Percentiles rank a stretch among this genome's conserved stretches.
Conservation (phyloP, 2,113 vertebrate genomes). For the Tretioscincus oriximinensis region DNA sequence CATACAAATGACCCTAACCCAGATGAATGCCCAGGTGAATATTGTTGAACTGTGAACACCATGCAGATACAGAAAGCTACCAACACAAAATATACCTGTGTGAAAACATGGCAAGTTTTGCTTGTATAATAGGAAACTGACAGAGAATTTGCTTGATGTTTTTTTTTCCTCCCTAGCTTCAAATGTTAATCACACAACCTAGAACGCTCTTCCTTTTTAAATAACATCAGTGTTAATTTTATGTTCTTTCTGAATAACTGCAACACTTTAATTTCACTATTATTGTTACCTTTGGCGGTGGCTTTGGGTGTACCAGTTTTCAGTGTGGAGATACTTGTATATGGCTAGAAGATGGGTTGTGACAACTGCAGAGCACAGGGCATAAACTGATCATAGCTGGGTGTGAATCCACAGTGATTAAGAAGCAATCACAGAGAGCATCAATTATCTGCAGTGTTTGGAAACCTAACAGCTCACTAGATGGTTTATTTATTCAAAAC, state of each 20-base stretch:
- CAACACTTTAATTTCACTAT: background rate
- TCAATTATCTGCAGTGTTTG: constrained; percentile 23
- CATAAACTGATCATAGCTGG: background rate
- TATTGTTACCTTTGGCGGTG: too few species aligned
- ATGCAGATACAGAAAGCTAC: background rate
- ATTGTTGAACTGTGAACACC: background rate
- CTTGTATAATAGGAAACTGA: background rate
- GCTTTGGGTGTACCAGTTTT: background rate
- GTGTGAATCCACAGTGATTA: constrained; percentile 23
- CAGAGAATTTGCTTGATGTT: background rate
- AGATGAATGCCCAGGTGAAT: background rate
- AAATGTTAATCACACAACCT: background rate
- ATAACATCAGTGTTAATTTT: background rate
- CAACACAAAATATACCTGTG: background rate
- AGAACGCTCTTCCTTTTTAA: background rate
- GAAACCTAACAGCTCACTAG: constrained; percentile 24
- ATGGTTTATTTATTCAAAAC: constrained; percentile 22
- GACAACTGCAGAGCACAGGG: background rate
- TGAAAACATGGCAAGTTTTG: background rate
- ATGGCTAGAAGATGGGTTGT: background rate
- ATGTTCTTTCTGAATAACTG: background rate
- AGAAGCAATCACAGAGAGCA: background rate
- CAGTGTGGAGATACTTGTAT: background rate
- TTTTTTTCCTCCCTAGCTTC: background rate
- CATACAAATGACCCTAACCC: background rate